Evolutionary conservation across 2,113 vertebrate genomes (phyloP).

Genomic region (Turdus rufiventris): DNA sequence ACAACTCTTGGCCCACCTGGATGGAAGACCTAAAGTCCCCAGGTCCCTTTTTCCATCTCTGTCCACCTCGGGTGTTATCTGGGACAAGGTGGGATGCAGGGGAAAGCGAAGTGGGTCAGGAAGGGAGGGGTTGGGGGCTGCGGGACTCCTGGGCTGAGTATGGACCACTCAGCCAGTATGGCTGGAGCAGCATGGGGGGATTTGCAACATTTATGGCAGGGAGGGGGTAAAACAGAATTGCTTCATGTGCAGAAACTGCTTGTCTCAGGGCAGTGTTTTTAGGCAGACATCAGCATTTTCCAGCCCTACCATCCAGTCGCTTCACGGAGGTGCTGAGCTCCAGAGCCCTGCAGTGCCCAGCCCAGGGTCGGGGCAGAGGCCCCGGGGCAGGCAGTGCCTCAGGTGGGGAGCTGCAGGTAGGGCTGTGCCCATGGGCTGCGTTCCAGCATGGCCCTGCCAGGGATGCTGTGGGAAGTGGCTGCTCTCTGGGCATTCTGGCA

Average conservation of each 20-base stretch:
- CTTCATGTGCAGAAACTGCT: background rate
- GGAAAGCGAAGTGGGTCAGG: background rate
- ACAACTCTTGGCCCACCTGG: background rate
- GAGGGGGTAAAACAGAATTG: rapidly evolving
- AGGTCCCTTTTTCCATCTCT: background rate
- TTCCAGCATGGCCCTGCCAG: background rate
- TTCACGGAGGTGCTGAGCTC: background rate
- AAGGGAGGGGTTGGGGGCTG: background rate
- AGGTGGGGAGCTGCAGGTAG: background rate
- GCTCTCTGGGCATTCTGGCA: background rate
- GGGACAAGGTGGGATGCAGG: background rate
- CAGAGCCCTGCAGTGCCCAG: background rate
- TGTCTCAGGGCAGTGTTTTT: background rate
- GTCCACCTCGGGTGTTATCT: background rate
- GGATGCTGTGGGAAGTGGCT: background rate
- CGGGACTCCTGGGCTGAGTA: background rate
- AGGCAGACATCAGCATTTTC: background rate
- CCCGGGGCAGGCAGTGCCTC: background rate
- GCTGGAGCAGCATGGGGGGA: background rate
- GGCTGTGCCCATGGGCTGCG: background rate
- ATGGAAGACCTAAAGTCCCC: background rate
- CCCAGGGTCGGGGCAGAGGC: background rate
- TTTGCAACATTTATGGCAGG: background rate
- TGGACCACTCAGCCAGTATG: rapidly evolving
- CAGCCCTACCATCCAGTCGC: background rate